Base-by-base conservation (phyloP, 2,113 vertebrate species). In the Tachycineta bicolor region DNA sequence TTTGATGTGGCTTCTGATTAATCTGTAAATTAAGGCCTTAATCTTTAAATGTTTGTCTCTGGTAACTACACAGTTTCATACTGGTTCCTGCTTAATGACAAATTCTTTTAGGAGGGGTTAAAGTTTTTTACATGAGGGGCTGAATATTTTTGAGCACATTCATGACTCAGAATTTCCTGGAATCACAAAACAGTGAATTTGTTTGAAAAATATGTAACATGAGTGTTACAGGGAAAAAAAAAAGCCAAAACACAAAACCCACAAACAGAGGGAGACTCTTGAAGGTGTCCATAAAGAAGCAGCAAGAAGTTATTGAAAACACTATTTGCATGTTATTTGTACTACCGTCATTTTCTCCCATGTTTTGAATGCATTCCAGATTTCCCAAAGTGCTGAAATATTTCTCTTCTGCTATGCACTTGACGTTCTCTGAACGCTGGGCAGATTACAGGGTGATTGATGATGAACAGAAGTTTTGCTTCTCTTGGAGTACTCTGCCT, bases 91-190 rank as follows among this genome's bases (percentile, higher is more conserved):
- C n/a, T 62, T 56, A 63, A 81, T 39, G 53, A 78, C 23, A 78
- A 80, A 81, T 93, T 93, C 29, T 60, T 46, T 59, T 12, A 55
- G 44, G 33, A 68, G 17, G 14, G 8, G 19, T 82, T 83, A 62
- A 52, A 56, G 25, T 29, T 39, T 89, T 89, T 53, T 82, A 4
- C n/a, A 25, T 29, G 41, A 88, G 39, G 73, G 58, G 25, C 9
- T 84, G 28, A 80, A 60, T 64, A 81, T 78, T 89, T 94, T 29
- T 74, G 37, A 73, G 34, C 11, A 33, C 43, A 55, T 84, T 78
- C 17, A 52, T 67, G 62, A 94, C 39, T 91, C 80, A 82, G 52
- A 94, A 90, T 88, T 94, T 96, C 93, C 88, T 94, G 83, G 87
- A 96, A 80, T 22, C 14, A 63, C 11, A 96, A 37, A 59, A 93